Base-by-base conservation (phyloP, 2,113 vertebrate genomes). In the Pampusana beccarii region DNA sequence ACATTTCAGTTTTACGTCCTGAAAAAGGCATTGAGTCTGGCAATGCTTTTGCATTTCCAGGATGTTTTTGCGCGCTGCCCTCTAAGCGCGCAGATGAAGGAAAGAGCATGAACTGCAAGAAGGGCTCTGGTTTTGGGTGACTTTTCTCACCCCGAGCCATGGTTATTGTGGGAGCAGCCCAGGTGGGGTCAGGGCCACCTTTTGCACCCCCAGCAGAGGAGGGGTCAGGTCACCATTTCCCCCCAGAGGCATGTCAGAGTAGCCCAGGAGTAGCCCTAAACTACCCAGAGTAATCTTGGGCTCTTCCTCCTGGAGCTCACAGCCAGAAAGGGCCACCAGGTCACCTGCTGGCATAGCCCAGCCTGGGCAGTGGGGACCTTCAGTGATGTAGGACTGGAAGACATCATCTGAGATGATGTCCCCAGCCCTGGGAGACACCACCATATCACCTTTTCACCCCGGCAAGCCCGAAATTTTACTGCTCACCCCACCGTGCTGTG, bases 61-160 rank as follows among this genome's bases (percentile, higher is more conserved):
- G 72, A 24, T 69, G 8, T n/a, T 77, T 86, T n/a, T 80, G 40
- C 33, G 2, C 3, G 19, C 65, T 57, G 16, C 60, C 23, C 38
- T 31, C 12, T 40, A 66, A 60, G 46, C 42, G 42, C 15, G 38
- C 4, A 67, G 10, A 34, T 46, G 48, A 53, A 83, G 58, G 33
- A 20, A n/a, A n/a, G 23, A 34, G n/a, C 16, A 8, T 3, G 16
- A 74, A 13, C 61, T 51, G 33, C 66, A 16, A 42, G 42, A 31
- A 71, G 62, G 34, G 33, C 71, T 79, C 46, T 33, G 53, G 0
- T 42, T 89, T 78, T 0, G 28, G 36, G 57, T 36, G 38, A 24
- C 1, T 3, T 81, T 40, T 33, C 23, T 70, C 56, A 38, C 14
- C 4, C 44, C 0, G 2, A 67, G 33, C 66, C 34, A 26, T 0